Evolutionary conservation across 2,113 vertebrate genomes (phyloP), one percentile per base, ranked within the genome.

Genomic region (Calcarius ornatus): DNA sequence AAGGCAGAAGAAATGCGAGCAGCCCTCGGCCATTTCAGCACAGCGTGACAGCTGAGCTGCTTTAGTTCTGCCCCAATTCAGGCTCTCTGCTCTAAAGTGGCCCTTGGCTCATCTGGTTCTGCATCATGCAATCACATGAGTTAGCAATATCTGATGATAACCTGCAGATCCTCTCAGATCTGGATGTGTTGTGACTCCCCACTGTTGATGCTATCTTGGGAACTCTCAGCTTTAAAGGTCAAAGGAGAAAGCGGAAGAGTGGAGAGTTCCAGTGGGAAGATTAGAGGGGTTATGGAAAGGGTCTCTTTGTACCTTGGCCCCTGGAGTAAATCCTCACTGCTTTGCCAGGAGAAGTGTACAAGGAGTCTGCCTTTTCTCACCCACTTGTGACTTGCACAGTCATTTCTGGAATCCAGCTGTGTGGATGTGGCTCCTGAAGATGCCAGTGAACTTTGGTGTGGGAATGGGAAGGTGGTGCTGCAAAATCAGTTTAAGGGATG

Each of bases 11-110:
- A 94, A 90, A 80, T 33, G 66, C 27, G 80, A 83, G 95, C 91
- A 87, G 91, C 90, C 73, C 57, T 88, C 27, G 96, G 92, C 95
- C 88, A 77, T 87, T 25, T 88, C 76, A 38, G 66, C 92, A n/a
- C 92, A 93, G 54, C 11, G 1, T 84, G 93, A 94, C 95, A 89
- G 63, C 86, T 97, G 96, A 97, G 96, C 95, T 96, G 95, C 75
- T 96, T 97, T 97, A 95, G 86, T 97, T 97, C 96, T 97, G 95
- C 95, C 92, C 93, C 93, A 97, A 0, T 96, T 97, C 96, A 96
- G 90, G n/a, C 86, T 94, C 90, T 90, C 40, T 75, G 83, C 92
- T 94, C 83, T 69, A 7, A 88, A 88, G 68, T 82, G 83, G 92
- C 95, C 83, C 61, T 53, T 91, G 96, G 92, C 94, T 97, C 50